Conservation (phyloP, 1,140 invertebrate species). For the Helicorthomorpha holstii region DNA sequence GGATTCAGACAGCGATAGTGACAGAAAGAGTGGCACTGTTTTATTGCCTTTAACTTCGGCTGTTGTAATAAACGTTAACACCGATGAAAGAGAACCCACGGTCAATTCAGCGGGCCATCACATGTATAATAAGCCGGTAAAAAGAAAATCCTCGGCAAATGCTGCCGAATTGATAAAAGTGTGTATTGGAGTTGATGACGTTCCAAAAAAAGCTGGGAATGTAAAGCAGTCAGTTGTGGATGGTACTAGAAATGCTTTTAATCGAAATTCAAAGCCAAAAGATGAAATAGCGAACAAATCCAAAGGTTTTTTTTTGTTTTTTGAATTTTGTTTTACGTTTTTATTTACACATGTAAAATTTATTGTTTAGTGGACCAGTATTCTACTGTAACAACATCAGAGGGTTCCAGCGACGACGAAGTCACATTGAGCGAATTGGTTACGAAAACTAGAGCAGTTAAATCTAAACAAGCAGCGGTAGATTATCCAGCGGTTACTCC, state of each 20-base stretch:
- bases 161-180: constrained; percentile 46
- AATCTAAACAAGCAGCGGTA: not conserved
- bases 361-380: constrained; percentile 6
- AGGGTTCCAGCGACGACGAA: constrained; percentile 15
- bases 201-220: constrained; percentile 13
- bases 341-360: constrained; percentile 1
- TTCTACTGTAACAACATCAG: not conserved
- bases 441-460: constrained; percentile 10
- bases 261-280: not conserved
- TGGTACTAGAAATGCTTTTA: not conserved
- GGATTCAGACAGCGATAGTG: no score
- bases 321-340: not conserved
- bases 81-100: no score
- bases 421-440: constrained; percentile 13
- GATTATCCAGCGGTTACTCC: no score
- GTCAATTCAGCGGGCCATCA: no score
- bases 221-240: constrained; percentile 5
- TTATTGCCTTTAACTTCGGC: no score
- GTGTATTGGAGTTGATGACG: constrained; percentile 44
- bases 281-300: not conserved
- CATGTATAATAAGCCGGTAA: constrained; percentile 26
- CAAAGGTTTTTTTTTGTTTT: not conserved
- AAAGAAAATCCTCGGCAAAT: constrained; percentile 47
- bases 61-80: no score
- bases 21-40: no score